Conservation (phyloP, 2,113 vertebrate genomes). For the Suricata suricatta region DNA sequence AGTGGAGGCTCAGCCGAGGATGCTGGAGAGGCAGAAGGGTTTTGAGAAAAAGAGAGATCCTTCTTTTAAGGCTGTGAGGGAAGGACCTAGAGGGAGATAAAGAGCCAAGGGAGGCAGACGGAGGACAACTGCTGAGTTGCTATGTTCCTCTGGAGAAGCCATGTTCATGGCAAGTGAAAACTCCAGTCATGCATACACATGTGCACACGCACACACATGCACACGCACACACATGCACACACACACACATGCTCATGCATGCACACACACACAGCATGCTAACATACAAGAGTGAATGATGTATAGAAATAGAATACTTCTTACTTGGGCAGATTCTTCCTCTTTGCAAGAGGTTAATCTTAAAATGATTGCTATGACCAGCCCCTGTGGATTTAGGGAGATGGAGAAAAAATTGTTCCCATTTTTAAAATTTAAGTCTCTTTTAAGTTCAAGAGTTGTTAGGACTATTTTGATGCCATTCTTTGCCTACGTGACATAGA, state of each 20-base stretch:
- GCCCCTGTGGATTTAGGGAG: neutral
- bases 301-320: neutral
- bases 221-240: too few relatives aligned
- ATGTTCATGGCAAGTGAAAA: neutral
- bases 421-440: neutral
- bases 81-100: neutral
- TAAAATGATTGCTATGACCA: neutral
- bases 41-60: neutral
- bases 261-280: neutral
- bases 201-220: neutral
- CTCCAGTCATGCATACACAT: accelerated
- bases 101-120: neutral
- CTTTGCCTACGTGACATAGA: neutral
- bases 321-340: neutral
- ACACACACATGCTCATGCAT: accelerated
- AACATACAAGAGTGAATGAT: neutral
- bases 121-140: neutral
- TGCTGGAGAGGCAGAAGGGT: neutral
- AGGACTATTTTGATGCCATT: neutral
- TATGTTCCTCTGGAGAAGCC: neutral
- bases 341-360: neutral
- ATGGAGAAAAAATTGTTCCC: neutral
- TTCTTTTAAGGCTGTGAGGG: neutral
- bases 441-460: neutral
- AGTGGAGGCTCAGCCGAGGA: neutral